These are phyloP conservation scores for Drosophila nebulosa DNA, from an alignment of 1,140 invertebrate genomes.

Conservation along the genomic window DNA sequence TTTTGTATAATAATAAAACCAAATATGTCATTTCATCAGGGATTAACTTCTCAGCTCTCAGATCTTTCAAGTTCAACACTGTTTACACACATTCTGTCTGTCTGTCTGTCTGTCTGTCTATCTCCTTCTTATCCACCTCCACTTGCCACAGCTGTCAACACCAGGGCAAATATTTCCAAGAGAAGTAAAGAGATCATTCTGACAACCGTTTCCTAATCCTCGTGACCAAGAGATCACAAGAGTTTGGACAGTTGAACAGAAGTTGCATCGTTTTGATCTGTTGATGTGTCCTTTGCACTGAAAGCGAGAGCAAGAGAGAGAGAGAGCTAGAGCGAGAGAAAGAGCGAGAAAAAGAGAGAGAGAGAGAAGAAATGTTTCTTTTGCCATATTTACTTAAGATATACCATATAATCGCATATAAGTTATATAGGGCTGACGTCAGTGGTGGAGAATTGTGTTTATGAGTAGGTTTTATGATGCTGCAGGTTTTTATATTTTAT, in stretches of 20 bases:
- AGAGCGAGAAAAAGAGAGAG: too few species aligned
- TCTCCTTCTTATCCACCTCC: background rate
- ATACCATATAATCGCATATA: background rate
- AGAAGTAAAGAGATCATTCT: background rate
- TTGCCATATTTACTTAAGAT: background rate
- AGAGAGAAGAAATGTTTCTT: background rate
- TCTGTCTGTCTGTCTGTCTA: too few species aligned
- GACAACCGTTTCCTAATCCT: constrained; percentile 35
- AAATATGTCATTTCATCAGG: background rate
- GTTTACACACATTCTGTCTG: constrained; percentile 24
- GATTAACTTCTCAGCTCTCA: background rate
- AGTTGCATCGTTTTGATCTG: background rate
- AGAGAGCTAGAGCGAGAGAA: too few species aligned
- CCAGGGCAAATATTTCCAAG: constrained; percentile 31
- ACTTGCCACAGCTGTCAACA: constrained; percentile 48
- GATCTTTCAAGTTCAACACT: constrained; percentile 46
- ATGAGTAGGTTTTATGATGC: constrained; percentile 30
- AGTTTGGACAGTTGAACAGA: background rate
- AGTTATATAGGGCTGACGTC: constrained; percentile 35
- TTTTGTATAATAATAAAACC: background rate
- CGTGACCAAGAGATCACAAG: constrained; percentile 50
- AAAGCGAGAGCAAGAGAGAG: too few species aligned
- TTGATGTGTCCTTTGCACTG: constrained; percentile 43
- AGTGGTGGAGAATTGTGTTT: constrained; percentile 29
- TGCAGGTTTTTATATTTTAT: constrained; percentile 14